Evolutionary conservation across 2,888 invertebrate genomes (phyloP).

Genomic region (Morpho deidamia): DNA sequence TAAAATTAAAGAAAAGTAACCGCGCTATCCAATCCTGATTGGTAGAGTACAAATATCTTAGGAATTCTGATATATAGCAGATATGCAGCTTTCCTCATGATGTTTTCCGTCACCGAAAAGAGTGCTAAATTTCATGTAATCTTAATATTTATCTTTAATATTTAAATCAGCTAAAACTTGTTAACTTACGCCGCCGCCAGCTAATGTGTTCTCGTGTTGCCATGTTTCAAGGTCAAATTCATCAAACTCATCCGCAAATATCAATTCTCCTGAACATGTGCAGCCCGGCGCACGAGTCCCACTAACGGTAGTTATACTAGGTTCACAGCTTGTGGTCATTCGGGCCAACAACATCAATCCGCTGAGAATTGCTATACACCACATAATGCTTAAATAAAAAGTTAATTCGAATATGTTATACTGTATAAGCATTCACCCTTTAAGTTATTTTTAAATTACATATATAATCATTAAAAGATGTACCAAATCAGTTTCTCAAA

Average conservation of each 20-base stretch:
- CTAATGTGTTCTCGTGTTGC: conserved; percentile 82
- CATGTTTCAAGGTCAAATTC: conserved; percentile 79
- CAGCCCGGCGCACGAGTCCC: conserved; percentile 64
- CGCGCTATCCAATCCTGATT: no score
- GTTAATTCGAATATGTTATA: background rate
- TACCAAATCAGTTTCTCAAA: no score
- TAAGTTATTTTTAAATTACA: no score
- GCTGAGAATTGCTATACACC: conserved; percentile 33
- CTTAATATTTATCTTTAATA: no score
- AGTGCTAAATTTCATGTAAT: no score
- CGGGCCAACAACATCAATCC: conserved; percentile 42
- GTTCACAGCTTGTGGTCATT: conserved; percentile 49
- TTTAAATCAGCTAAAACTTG: background rate
- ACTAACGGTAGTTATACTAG: conserved; percentile 69
- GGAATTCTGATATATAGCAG: no score
- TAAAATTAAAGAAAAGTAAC: no score
- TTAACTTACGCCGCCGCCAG: conserved; percentile 80
- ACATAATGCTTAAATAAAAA: conserved; percentile 44
- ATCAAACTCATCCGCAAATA: conserved; percentile 81
- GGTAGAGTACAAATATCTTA: no score
- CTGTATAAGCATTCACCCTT: no score
- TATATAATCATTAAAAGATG: no score
- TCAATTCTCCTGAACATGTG: conserved; percentile 76
- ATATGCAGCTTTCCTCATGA: no score
- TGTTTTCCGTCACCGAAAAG: no score